These are phyloP conservation scores for Noctua fimbriata DNA, from an alignment of 2,888 invertebrate species.

Conservation along the genomic window DNA sequence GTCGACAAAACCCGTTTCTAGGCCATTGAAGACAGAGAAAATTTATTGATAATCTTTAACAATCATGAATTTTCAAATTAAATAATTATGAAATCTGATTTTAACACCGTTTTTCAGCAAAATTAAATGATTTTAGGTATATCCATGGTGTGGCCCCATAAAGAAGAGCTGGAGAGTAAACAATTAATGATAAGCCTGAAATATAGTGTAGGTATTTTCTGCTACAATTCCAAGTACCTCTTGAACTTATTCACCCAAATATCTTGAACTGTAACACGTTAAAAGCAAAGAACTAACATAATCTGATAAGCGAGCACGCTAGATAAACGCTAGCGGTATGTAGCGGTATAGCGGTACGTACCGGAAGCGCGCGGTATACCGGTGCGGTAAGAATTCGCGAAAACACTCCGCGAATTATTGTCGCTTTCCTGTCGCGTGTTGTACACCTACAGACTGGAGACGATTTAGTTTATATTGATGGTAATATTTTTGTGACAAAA, in stretches of 20 bases:
- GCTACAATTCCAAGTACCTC: too few species aligned
- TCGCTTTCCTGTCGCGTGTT: slow-evolving; percentile 82
- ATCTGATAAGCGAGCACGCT: slow-evolving; percentile 44
- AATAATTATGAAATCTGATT: background rate
- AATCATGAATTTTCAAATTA: background rate
- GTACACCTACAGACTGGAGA: slow-evolving; percentile 68
- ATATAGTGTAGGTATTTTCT: background rate
- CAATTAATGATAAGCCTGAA: background rate
- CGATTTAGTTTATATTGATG: slow-evolving; percentile 3
- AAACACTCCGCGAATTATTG: slow-evolving; percentile 86
- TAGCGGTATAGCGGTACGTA: slow-evolving; percentile 44
- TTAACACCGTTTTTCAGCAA: background rate
- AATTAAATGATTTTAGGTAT: background rate
- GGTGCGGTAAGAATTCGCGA: slow-evolving; percentile 86
- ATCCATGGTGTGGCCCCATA: background rate
- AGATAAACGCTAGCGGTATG: slow-evolving; percentile 50
- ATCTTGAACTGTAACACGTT: slow-evolving; percentile 16
- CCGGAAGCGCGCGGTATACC: slow-evolving; percentile 68
- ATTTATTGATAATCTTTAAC: background rate
- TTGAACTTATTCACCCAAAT: background rate
- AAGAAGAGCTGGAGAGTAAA: too few species aligned
- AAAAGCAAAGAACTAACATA: slow-evolving; percentile 51
- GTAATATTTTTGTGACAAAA: background rate
- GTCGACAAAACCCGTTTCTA: too few species aligned
- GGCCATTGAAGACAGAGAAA: background rate